Conservation (phyloP, 2,113 vertebrate genomes). For the Pterocles gutturalis region DNA sequence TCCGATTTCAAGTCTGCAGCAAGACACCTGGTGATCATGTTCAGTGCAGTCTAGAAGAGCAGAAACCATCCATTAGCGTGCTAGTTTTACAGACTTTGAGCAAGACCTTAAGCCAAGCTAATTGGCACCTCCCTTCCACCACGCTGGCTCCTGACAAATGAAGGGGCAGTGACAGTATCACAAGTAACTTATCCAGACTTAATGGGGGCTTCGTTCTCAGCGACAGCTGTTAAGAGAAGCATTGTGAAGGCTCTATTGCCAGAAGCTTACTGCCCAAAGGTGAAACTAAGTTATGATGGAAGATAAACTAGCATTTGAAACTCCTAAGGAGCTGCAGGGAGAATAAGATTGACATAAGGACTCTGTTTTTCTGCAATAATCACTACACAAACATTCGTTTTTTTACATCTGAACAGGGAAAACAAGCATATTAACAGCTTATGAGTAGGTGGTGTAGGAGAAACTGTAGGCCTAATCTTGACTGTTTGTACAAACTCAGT, state of each 20-base stretch:
- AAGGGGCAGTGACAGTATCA: neutral
- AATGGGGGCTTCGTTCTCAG: neutral
- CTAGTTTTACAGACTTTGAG: neutral
- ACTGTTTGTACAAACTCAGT: neutral
- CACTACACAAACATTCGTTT: neutral
- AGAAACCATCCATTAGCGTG: neutral
- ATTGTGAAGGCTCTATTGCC: neutral
- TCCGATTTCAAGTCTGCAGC: slow-evolving; percentile 72
- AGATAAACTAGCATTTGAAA: neutral
- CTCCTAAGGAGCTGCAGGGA: neutral
- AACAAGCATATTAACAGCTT: slow-evolving; percentile 50
- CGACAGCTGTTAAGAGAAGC: neutral
- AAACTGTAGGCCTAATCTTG: neutral
- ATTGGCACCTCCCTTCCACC: neutral
- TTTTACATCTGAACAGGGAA: slow-evolving; percentile 19
- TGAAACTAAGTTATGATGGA: neutral
- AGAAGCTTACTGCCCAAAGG: neutral
- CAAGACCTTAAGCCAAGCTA: neutral
- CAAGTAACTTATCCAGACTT: neutral
- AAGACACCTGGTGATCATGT: slow-evolving; percentile 79
- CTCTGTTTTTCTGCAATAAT: slow-evolving; percentile 25
- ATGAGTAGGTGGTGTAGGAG: slow-evolving; percentile 62
- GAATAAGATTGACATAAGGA: slow-evolving; percentile 51
- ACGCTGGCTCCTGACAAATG: neutral
- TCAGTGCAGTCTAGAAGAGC: slow-evolving; percentile 69